phyloP scores from a whole-genome alignment of 2,797 vertebrate genomes.

The Cuculus canorus region DNA sequence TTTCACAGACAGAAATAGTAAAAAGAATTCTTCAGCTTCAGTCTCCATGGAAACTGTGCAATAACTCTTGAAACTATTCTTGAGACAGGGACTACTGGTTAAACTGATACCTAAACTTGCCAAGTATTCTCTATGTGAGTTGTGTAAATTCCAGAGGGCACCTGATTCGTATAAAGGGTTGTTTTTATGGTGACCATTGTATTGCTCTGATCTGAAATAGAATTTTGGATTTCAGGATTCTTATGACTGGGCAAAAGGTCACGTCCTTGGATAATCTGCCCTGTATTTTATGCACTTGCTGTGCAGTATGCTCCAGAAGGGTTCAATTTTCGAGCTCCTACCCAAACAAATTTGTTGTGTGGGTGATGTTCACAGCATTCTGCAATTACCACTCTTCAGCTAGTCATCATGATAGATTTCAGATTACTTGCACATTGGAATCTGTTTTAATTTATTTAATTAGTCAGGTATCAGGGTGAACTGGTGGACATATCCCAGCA shows the following conservation, averaged over 20 bases:
- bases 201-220: neutral
- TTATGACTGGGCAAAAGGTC: neutral
- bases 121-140: neutral
- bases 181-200: neutral
- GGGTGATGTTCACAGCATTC: neutral
- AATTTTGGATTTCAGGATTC: neutral
- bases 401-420: neutral
- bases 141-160: neutral
- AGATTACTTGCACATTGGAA: neutral
- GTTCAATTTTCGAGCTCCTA: conserved; percentile 6
- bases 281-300: neutral
- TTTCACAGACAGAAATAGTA: conserved; percentile 59
- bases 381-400: neutral
- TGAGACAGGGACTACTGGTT: conserved; percentile 16
- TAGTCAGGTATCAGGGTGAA: neutral
- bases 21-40: neutral
- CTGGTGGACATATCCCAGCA: neutral
- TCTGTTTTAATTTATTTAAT: neutral
- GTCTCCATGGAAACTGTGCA: conserved; percentile 48
- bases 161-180: neutral
- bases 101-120: conserved; percentile 31
- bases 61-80: conserved; percentile 42
- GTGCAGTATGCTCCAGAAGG: neutral
- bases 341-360: neutral
- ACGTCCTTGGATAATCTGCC: neutral